A percentile compares a stretch with the other conserved stretches of the same genome.
Evolutionary conservation across 2,797 vertebrate species (phyloP).

Genomic region (Siniperca scherzeri): DNA sequence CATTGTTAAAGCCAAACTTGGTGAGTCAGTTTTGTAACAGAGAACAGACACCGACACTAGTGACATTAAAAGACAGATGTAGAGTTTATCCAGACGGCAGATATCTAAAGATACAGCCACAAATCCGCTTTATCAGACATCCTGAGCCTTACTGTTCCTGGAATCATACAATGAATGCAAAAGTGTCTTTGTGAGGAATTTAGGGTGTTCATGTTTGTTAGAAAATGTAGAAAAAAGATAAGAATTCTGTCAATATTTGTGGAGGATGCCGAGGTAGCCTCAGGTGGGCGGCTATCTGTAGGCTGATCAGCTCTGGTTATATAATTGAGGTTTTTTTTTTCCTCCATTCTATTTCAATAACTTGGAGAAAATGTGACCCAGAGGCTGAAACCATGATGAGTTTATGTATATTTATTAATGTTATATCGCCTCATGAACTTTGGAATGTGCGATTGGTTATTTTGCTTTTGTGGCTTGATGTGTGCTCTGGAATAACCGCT

Average conservation of each 20-base stretch:
- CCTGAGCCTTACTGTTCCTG: constrained; percentile 39
- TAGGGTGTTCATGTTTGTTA: constrained; percentile 55
- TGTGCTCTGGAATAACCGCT: constrained; percentile 62
- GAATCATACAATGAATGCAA: constrained; percentile 52
- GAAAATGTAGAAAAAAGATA: constrained; percentile 73
- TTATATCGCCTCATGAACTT: constrained; percentile 70
- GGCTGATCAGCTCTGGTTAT: constrained; percentile 82
- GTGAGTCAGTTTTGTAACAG: constrained; percentile 14
- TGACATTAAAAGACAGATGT: constrained; percentile 42
- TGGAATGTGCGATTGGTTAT: constrained; percentile 62
- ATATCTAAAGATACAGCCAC: constrained; percentile 41
- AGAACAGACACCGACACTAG: constrained; percentile 30
- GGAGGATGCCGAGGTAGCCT: constrained; percentile 78
- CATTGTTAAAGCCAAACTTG: not conserved
- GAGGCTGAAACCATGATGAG: constrained; percentile 71
- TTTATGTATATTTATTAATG: constrained; percentile 79
- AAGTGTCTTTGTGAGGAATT: constrained; percentile 41
- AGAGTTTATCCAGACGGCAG: constrained; percentile 52
- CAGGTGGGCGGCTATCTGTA: constrained; percentile 82
- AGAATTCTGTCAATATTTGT: constrained; percentile 81
- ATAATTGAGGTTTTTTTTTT: constrained; percentile 76
- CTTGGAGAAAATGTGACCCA: constrained; percentile 79
- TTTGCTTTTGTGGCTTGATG: constrained; percentile 55
- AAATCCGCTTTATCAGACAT: constrained; percentile 60
- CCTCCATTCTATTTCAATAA: constrained; percentile 81